These are phyloP conservation scores for Nomada fabriciana DNA, from an alignment of 2,888 invertebrate genomes.

Conservation along the genomic window DNA sequence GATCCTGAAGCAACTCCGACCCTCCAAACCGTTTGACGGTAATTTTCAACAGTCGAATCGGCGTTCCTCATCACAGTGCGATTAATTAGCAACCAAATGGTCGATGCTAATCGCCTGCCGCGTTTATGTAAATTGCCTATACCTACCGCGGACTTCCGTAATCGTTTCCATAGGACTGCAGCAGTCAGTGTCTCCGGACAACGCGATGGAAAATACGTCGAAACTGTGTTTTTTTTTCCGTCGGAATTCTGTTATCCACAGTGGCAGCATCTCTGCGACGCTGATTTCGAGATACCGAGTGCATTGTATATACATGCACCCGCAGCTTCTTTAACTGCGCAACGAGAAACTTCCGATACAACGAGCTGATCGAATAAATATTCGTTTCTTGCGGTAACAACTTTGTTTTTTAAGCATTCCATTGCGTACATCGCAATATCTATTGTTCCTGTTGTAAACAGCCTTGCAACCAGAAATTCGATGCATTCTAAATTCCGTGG, in stretches of 20 bases:
- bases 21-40: slow-evolving; percentile 34
- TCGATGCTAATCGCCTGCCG: slow-evolving; percentile 56
- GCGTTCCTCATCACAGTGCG: slow-evolving; percentile 15
- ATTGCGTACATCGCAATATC: neutral
- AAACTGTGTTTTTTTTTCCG: slow-evolving; percentile 20
- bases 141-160: slow-evolving; percentile 48
- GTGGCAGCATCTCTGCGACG: neutral
- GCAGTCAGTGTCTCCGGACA: slow-evolving; percentile 1
- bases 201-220: slow-evolving; percentile 31
- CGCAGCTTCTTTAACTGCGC: slow-evolving; percentile 11
- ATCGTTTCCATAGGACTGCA: slow-evolving; percentile 47
- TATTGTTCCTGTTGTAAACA: neutral
- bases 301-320: neutral
- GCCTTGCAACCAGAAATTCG: too few relatives aligned
- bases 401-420: neutral
- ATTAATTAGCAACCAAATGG: slow-evolving; percentile 59
- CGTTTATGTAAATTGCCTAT: slow-evolving; percentile 20
- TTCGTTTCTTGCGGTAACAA: neutral
- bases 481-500: neutral
- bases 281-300: slow-evolving; percentile 23
- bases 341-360: slow-evolving; percentile 14
- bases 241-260: slow-evolving; percentile 9
- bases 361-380: slow-evolving; percentile 8
- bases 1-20: slow-evolving; percentile 17
- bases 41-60: slow-evolving; percentile 55